phyloP scores from a whole-genome alignment of 2,888 invertebrate species.

The Lymantria monacha region DNA sequence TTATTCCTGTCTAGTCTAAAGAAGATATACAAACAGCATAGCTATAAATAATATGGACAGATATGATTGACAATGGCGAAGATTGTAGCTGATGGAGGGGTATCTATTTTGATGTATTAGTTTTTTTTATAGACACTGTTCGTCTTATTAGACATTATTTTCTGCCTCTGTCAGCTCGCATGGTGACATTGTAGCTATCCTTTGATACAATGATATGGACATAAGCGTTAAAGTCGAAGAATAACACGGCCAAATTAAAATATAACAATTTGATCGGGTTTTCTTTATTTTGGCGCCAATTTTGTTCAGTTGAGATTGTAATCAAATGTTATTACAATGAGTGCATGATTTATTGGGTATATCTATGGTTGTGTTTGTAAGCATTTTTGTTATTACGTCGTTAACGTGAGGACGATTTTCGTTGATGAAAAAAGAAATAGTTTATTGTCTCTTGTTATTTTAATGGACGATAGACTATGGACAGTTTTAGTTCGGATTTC shows the following conservation, averaged over 20 bases:
- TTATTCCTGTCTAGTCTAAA: constrained; percentile 1
- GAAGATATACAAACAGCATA: constrained; percentile 11
- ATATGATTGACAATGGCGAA: constrained; percentile 10
- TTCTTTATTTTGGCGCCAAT: constrained; percentile 24
- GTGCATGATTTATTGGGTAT: constrained; percentile 25
- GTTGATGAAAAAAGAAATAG: constrained; percentile 53
- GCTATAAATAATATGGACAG: background rate
- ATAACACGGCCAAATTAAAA: constrained; percentile 16
- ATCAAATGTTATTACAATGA: constrained; percentile 21
- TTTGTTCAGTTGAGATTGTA: constrained; percentile 30
- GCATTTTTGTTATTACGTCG: constrained; percentile 64
- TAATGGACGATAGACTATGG: constrained; percentile 27
- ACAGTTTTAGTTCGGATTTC: constrained; percentile 46
- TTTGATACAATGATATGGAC: constrained; percentile 20
- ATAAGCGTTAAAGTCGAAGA: constrained; percentile 19
- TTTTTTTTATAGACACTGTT: constrained; percentile 34
- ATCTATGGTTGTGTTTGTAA: constrained; percentile 67
- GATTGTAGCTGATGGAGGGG: constrained; percentile 26
- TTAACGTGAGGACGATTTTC: constrained; percentile 56
- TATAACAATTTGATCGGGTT: constrained; percentile 16
- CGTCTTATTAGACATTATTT: constrained; percentile 39
- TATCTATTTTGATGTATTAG: constrained; percentile 32
- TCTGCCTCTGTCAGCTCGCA: constrained; percentile 48
- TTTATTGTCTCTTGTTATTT: constrained; percentile 40
- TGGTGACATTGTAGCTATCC: constrained; percentile 16